Evolutionary conservation across 2,888 invertebrate genomes (phyloP).

Genomic region (Caenorhabditis virilis): DNA sequence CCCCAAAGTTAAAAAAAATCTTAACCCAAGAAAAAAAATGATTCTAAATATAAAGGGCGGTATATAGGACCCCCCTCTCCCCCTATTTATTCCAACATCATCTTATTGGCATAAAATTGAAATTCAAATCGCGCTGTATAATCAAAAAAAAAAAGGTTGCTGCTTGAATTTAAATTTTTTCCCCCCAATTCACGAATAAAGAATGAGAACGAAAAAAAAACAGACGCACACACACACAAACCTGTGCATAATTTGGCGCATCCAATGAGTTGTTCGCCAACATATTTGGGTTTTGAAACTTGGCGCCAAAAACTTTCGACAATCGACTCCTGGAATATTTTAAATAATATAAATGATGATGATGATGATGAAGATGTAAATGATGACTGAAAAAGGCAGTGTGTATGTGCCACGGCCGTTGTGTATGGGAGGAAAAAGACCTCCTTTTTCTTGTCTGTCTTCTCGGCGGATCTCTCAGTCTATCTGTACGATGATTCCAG

Average conservation of each 20-base stretch:
- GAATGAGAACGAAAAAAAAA: constrained; percentile 2
- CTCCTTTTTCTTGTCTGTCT: too few species aligned
- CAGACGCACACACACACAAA: constrained; percentile 2
- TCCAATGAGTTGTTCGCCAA: constrained; percentile 19
- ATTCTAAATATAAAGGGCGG: too few species aligned
- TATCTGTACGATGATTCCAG: too few species aligned
- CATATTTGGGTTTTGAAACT: too few species aligned
- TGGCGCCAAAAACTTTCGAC: too few species aligned
- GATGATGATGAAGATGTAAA: neutral
- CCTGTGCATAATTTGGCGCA: constrained; percentile 41
- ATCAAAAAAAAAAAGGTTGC: constrained; percentile 4
- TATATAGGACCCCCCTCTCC: too few species aligned
- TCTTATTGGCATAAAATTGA: constrained; percentile 42
- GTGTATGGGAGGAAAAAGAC: too few species aligned
- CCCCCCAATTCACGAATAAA: constrained; percentile 10
- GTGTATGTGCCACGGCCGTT: too few species aligned
- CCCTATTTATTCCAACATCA: neutral
- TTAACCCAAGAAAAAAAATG: neutral
- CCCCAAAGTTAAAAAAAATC: neutral
- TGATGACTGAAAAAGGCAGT: neutral
- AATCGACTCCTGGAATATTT: neutral
- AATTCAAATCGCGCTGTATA: constrained; percentile 30
- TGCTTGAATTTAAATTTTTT: constrained; percentile 16
- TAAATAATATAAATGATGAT: neutral
- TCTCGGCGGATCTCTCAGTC: too few species aligned